Evolutionary conservation across 1,140 invertebrate genomes (phyloP).

Genomic region (Yoshiicerus persimilis): DNA sequence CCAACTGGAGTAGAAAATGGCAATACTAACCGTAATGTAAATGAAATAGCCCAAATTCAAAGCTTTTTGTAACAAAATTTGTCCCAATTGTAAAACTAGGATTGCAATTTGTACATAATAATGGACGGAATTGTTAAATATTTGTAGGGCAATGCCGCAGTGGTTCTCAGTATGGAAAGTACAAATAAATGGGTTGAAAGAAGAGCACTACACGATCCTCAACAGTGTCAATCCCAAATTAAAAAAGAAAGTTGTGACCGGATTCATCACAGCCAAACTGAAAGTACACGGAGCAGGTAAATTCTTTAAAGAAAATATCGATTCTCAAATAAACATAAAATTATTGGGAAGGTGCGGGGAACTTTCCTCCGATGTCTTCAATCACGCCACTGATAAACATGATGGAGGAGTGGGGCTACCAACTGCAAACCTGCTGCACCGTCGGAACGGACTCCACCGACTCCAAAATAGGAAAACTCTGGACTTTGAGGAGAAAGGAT

Average conservation of each 20-base stretch:
- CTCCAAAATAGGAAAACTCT: background rate
- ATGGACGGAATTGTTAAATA: no score
- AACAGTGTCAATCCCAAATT: background rate
- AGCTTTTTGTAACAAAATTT: no score
- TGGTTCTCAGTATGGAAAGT: background rate
- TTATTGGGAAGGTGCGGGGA: background rate
- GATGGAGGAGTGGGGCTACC: background rate
- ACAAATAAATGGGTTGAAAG: background rate
- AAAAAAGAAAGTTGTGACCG: background rate
- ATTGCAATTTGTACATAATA: no score
- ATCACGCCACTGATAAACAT: background rate
- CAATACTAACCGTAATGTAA: background rate
- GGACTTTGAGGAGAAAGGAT: background rate
- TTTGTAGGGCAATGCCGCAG: background rate
- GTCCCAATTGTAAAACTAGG: no score
- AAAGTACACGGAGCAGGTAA: background rate
- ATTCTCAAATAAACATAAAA: background rate
- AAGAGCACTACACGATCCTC: background rate
- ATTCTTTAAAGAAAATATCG: background rate
- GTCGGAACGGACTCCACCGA: background rate
- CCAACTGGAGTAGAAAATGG: background rate
- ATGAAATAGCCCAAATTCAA: no score
- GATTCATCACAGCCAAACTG: background rate
- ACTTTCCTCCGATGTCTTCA: background rate
- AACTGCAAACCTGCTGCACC: background rate